Evolutionary conservation across 1,140 invertebrate species (phyloP), one percentile per base, ranked within the genome.

Genomic region (Matsumurasca onukii): DNA sequence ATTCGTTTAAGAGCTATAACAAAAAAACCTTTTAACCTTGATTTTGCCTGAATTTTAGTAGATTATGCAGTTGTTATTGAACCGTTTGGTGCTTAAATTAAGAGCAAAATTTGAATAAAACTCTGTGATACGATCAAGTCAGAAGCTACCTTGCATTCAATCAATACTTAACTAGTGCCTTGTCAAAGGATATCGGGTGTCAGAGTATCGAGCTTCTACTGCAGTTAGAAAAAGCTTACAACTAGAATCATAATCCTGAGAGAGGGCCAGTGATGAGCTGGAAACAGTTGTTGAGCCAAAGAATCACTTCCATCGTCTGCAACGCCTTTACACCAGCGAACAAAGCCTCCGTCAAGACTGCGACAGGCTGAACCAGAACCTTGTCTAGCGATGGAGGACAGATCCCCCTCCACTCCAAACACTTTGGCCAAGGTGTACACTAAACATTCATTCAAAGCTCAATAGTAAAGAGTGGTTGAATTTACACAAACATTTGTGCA

Each of bases 351-450:
- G 76, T 89, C 89, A 20, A 98, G 81, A 81, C 97, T 99, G 57
- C 98, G 85, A 80, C 97, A 99, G 1, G 98, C 98, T 78, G 94
- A 98, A 12, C 98, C 98, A 61, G 96, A 98, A 24, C 98, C 98
- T 71, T 86, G 79, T 73, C 95, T 85, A 1, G 95, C 94, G 66
- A 97, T 87, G 9, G 81, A 81, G 59, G 93, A 92, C n/a, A 97
- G 82, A 74, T 97, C 91, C 68, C 88, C 89, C 71, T 90, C 80
- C 13, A 97, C 79, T 72, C 86, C 86, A 76, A 91, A 97, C 0
- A 97, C 76, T 69, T 89, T 84, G 5, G 91, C 86, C 31, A 98
- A 77, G 22, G 92, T 86, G 73, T 83, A 87, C 55, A 59, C 55
- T 39, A 20, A 55, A 55, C 24, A 55, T 55, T 39, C 34, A 5